A percentile compares a stretch with the other conserved stretches of the same genome.
Evolutionary conservation across 2,888 invertebrate species (phyloP).

Genomic region (Cremastinae sp.): DNA sequence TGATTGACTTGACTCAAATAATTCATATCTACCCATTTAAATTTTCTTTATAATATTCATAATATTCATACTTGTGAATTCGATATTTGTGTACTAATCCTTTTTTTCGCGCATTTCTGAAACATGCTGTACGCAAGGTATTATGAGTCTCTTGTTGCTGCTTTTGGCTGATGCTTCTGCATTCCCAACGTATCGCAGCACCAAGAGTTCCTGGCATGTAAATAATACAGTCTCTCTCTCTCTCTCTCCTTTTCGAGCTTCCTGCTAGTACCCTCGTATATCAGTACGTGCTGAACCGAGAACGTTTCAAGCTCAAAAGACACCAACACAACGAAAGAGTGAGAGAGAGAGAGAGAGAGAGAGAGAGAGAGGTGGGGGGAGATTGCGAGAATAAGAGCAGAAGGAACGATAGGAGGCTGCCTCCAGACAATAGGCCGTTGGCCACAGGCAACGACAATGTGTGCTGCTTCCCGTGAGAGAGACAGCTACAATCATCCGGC

Average conservation of each 20-base stretch:
- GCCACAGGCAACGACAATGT: conserved; percentile 75
- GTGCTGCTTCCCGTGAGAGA: conserved; percentile 48
- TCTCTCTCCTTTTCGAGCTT: conserved; percentile 46
- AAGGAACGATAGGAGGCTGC: conserved; percentile 51
- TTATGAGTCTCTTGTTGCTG: conserved; percentile 25
- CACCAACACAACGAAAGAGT: conserved; percentile 27
- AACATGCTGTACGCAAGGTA: not conserved
- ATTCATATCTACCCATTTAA: no score
- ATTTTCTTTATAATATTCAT: no score
- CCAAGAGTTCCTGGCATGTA: conserved; percentile 70
- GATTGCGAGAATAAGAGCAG: conserved; percentile 21
- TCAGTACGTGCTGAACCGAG: conserved; percentile 59
- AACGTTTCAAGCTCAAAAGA: conserved; percentile 32
- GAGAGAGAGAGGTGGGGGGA: conserved; percentile 34
- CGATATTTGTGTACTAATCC: no score
- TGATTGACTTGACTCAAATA: no score
- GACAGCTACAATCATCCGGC: conserved; percentile 46
- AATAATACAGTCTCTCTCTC: conserved; percentile 68
- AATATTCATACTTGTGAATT: no score
- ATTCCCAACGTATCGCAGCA: conserved; percentile 46
- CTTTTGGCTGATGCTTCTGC: conserved; percentile 29
- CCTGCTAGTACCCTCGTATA: conserved; percentile 56
- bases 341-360: conserved; percentile 20
- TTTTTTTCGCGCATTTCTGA: no score
- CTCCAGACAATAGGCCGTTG: conserved; percentile 75